Evolutionary conservation across 1,140 invertebrate species (phyloP).

Genomic region (Neodiprion lecontei): DNA sequence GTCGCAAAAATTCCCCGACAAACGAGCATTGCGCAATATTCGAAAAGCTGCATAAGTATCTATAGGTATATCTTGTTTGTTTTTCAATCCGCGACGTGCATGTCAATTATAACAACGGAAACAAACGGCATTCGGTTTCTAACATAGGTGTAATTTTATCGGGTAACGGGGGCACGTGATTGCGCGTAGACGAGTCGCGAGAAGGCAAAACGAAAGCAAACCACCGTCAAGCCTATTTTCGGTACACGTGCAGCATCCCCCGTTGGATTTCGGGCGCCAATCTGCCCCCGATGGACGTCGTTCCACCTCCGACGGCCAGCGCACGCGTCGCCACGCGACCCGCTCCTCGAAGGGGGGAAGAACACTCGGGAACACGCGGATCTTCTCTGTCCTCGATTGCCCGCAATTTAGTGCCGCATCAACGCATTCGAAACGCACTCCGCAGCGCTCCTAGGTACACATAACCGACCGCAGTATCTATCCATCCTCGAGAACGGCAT

Average conservation of each 20-base stretch:
- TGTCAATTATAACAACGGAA: too few species aligned
- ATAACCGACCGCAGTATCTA: neutral
- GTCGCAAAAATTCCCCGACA: too few species aligned
- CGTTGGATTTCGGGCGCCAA: neutral
- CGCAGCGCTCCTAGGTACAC: too few species aligned
- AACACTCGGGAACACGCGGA: constrained; percentile 43
- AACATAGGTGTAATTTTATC: too few species aligned
- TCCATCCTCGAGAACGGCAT: neutral
- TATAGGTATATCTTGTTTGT: too few species aligned
- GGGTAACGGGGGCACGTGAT: neutral
- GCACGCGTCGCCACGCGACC: constrained; percentile 42
- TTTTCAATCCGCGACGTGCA: too few species aligned
- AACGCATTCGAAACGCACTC: constrained; percentile 31
- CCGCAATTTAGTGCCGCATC: constrained; percentile 45
- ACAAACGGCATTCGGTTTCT: too few species aligned
- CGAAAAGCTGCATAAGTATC: too few species aligned
- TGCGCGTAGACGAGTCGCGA: neutral
- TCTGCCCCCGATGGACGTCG: neutral
- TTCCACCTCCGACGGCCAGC: neutral
- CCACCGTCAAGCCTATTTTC: constrained; percentile 6
- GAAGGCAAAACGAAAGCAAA: constrained; percentile 5
- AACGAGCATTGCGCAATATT: too few species aligned
- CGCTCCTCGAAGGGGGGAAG: constrained; percentile 19
- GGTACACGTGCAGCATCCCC: neutral
- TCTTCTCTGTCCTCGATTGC: constrained; percentile 34